Percentiles rank a stretch among this genome's conserved stretches.
phyloP scores from a whole-genome alignment of 2,113 vertebrate species.

The Illadopsis cleaveri region DNA sequence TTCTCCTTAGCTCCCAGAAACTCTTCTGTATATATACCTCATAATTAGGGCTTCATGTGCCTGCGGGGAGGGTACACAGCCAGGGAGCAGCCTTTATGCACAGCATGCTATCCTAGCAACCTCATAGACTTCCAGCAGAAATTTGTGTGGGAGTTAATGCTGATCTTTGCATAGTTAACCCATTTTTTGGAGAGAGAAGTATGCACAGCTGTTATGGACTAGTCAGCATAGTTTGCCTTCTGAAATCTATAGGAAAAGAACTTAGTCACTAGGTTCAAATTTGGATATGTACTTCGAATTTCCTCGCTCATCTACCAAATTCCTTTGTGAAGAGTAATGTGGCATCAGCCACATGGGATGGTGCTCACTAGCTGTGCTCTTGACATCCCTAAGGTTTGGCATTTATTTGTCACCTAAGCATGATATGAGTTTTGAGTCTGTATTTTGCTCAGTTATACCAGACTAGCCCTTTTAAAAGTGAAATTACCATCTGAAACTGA shows the following conservation, averaged over 20 bases:
- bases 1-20: constrained; percentile 4
- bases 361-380: background rate
- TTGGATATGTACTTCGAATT: background rate
- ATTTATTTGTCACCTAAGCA: background rate
- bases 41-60: constrained; percentile 47
- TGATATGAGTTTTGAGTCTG: background rate
- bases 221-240: background rate
- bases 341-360: background rate
- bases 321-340: background rate
- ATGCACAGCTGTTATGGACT: background rate
- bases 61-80: background rate
- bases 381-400: background rate
- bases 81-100: constrained; percentile 48
- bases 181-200: constrained; percentile 15
- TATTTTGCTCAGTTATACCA: background rate
- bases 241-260: background rate
- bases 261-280: background rate
- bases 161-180: constrained; percentile 54
- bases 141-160: constrained; percentile 50
- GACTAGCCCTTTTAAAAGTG: background rate
- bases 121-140: constrained; percentile 58
- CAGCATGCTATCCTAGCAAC: constrained; percentile 60
- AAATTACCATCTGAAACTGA: background rate
- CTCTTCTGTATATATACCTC: constrained; percentile 24
- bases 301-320: background rate